phyloP scores from a whole-genome alignment of 1,140 invertebrate species.

The Chymomyza costata region DNA sequence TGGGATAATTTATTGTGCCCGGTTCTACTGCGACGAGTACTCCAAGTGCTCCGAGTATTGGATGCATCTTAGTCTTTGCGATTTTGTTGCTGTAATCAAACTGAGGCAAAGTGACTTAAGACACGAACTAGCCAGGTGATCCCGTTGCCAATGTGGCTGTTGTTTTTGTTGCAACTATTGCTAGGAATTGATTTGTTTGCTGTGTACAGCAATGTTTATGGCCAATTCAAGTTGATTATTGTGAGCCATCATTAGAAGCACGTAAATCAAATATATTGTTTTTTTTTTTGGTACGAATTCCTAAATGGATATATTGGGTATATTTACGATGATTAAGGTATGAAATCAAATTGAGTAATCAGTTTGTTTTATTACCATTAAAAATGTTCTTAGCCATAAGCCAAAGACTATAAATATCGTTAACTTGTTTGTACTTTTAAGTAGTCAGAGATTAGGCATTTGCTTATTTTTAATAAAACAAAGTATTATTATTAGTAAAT shows the following conservation, averaged over 20 bases:
- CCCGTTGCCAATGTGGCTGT: slow-evolving; percentile 17
- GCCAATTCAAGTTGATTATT: slow-evolving; percentile 55
- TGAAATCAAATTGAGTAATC: no score
- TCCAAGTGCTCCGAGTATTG: background rate
- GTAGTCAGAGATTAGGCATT: no score
- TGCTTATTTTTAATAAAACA: no score
- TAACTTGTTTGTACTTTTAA: no score
- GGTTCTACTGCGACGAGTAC: slow-evolving; percentile 33
- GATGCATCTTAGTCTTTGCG: background rate
- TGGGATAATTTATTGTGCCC: slow-evolving; percentile 66
- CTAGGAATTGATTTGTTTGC: slow-evolving; percentile 8
- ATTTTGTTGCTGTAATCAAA: slow-evolving; percentile 37
- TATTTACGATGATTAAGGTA: no score
- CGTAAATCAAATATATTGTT: no score
- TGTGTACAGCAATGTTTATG: slow-evolving; percentile 36
- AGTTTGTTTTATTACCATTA: no score
- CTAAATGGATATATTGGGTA: no score
- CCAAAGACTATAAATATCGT: no score
- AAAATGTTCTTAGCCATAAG: no score
- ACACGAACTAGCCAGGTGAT: slow-evolving; percentile 43
- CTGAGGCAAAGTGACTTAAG: slow-evolving; percentile 39
- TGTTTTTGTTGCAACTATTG: slow-evolving; percentile 22
- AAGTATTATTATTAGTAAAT: no score
- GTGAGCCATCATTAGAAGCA: slow-evolving; percentile 61
- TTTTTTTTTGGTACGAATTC: no score